A percentile compares a stretch with the other conserved stretches of the same genome.
Evolutionary conservation across 2,797 vertebrate genomes (phyloP).

Genomic region (Mus caroli): DNA sequence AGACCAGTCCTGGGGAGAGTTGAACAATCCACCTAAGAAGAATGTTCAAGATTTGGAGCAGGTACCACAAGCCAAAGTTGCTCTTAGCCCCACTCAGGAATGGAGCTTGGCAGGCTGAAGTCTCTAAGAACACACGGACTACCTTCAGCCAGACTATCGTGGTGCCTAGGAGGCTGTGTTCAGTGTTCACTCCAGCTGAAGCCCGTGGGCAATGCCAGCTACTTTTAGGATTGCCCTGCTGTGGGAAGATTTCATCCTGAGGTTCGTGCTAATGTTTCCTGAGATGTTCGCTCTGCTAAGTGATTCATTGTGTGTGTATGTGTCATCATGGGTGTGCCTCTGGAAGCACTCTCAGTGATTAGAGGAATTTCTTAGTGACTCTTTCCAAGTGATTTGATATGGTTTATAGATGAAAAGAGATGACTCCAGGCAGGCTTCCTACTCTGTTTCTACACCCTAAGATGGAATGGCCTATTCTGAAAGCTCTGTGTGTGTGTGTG

Average conservation of each 20-base stretch:
- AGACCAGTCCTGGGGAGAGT: background rate
- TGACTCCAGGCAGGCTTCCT: conserved; percentile 16
- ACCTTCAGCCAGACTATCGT: background rate
- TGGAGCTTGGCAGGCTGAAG: background rate
- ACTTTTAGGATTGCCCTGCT: background rate
- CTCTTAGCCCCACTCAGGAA: background rate
- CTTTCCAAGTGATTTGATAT: conserved; percentile 16
- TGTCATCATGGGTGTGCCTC: background rate
- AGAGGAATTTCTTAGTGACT: background rate
- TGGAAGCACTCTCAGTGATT: background rate
- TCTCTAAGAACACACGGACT: background rate
- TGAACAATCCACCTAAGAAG: background rate
- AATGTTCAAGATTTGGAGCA: background rate
- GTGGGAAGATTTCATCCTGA: background rate
- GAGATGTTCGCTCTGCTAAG: conserved; percentile 12
- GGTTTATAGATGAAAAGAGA: conserved; percentile 29
- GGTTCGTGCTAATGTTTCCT: background rate
- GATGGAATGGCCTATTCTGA: conserved; percentile 38
- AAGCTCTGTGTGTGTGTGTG: background rate
- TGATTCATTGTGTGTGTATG: background rate
- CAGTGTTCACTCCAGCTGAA: background rate
- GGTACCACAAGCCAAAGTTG: background rate
- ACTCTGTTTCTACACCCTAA: background rate
- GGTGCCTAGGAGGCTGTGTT: background rate
- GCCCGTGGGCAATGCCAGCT: no score